Base-by-base conservation (phyloP, 2,888 invertebrate species). In the Trisateles emortualis region DNA sequence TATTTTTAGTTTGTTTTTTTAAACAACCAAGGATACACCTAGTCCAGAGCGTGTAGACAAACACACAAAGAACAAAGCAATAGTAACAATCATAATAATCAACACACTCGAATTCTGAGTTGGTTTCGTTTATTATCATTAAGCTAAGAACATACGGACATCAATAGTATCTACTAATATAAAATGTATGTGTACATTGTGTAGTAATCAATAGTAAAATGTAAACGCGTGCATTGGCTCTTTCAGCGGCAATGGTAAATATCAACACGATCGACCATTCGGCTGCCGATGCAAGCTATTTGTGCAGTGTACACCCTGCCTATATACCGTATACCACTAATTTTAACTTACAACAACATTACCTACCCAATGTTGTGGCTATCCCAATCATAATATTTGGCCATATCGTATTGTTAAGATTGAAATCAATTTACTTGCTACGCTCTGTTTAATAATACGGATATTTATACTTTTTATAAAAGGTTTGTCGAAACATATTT, bases 211-310 rank as follows among this genome's bases (percentile, higher is more conserved):
- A 32, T 57, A 43, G 51, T 55, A 38, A 50, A 54, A 54, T 48
- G 44, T 48, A 47, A 48, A 50, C 42, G 57, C 33, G 44, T 71
- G 69, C 42, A 58, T 57, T 60, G 40, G 16, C 54, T 70, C 71
- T 68, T 57, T 66, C 68, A 64, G 47, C 72, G 57, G 42, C 54
- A 47, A 33, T 56, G 68, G 64, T 71, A 67, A 71, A 72, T 67
- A 71, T 69, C 72, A 59, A 72, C 72, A 68, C 41, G 43, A 10
- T 40, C 62, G 48, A 46, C 42, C n/a, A n/a, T n/a, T n/a, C n/a
- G n/a, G n/a, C n/a, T n/a, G n/a, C n/a, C 35, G 32, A 43, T 40
- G 47, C 47, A 29, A 32, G 40, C 33, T 71, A 70, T 68, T 70
- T 70, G 66, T 68, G 66, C 60, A 48, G 24, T 39, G 35, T 14